Evolutionary conservation across 2,797 vertebrate species (phyloP), one percentile per base, ranked within the genome.

Genomic region (Centroberyx gerrardi): DNA sequence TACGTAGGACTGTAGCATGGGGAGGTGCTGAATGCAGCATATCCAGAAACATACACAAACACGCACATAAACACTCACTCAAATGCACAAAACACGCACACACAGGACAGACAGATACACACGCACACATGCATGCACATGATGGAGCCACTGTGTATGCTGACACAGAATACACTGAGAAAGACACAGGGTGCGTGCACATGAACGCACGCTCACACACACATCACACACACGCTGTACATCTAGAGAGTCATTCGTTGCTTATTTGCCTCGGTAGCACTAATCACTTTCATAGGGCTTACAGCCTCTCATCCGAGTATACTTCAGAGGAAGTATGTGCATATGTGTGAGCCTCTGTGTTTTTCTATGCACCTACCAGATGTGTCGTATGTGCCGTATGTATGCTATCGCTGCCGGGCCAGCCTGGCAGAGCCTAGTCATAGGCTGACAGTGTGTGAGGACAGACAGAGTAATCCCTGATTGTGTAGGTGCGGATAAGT

Each of bases 401-500:
- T 73, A 61, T 75, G 79, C 80, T 90, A 87, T 90, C 85, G 49
- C 59, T 62, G 55, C 58, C n/a, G 51, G 72, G 74, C 70, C 85
- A 80, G 86, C 61, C 76, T 61, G 68, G 65, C 66, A 68, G 71
- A 80, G 80, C 62, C 77, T 71, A 48, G 73, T 74, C 76, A 79
- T 49, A 62, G 62, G 65, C 63, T 76, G 77, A 79, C 78, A 79
- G 49, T 82, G 75, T 80, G 63, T 60, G 53, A 2, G 40, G 72
- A 87, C 58, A 74, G 79, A 77, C 38, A 59, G 60, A 77, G 68
- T 90, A 92, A 91, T 90, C 87, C 87, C 78, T 18, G 72, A 87
- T 82, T 87, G 83, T 90, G 89, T 90, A 86, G 85, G 91, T 82
- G 75, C 0, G 68, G 83, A 87, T 88, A 72, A 80, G 22, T 90